phyloP scores from a whole-genome alignment of 2,888 invertebrate species.

The Actias luna region DNA sequence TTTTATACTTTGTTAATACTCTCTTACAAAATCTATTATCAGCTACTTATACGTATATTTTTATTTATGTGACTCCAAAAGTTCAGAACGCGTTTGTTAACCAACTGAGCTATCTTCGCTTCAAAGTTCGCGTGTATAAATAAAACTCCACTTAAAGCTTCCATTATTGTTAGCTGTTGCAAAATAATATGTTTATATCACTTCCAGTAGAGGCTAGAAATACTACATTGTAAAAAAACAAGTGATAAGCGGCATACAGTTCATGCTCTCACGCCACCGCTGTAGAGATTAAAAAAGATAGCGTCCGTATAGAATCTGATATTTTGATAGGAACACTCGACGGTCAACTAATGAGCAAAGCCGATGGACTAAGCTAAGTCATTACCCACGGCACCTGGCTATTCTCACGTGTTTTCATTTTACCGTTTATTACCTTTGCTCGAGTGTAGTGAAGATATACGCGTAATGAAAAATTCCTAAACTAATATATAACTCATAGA shows the following conservation, averaged over 20 bases:
- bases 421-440: conserved; percentile 45
- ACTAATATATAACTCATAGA: conserved; percentile 51
- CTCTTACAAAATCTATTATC: too few species aligned
- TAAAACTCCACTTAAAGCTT: too few species aligned
- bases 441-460: conserved; percentile 52
- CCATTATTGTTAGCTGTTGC: too few species aligned
- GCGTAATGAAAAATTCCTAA: conserved; percentile 65
- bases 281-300: conserved; percentile 45
- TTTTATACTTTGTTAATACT: too few species aligned
- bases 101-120: too few species aligned
- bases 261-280: conserved; percentile 17
- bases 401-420: conserved; percentile 69
- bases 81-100: too few species aligned
- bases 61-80: too few species aligned
- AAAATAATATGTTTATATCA: background rate
- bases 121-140: too few species aligned
- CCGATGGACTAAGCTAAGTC: conserved; percentile 35
- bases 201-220: background rate
- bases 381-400: conserved; percentile 45
- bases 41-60: too few species aligned
- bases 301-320: conserved; percentile 50
- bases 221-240: background rate
- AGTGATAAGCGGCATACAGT: conserved; percentile 8
- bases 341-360: conserved; percentile 70
- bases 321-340: conserved; percentile 56